phyloP scores from a whole-genome alignment of 1,140 invertebrate genomes.

The Euglossa dilemma region DNA sequence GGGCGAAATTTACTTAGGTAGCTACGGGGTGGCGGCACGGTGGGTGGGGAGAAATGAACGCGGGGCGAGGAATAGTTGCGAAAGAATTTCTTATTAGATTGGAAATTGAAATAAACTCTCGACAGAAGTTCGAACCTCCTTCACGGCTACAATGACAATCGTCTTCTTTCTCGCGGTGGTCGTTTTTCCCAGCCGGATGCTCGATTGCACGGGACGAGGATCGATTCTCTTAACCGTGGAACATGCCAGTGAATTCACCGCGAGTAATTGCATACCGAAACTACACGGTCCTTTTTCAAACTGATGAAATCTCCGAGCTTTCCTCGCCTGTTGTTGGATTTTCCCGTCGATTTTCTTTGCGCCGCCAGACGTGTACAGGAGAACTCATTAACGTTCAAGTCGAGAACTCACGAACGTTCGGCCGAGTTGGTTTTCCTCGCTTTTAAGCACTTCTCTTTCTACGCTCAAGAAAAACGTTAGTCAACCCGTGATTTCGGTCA shows the following conservation, averaged over 20 bases:
- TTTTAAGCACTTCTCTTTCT: neutral
- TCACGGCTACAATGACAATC: constrained; percentile 41
- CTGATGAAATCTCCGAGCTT: neutral
- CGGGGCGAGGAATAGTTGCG: constrained; percentile 71
- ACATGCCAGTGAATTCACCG: neutral
- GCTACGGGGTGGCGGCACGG: neutral
- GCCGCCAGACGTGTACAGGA: neutral
- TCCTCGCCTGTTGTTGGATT: neutral
- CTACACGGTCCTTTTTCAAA: neutral
- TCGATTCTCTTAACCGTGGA: constrained; percentile 29
- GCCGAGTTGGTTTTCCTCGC: neutral
- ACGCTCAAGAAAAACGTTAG: neutral
- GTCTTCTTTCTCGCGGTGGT: neutral
- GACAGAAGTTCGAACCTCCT: constrained; percentile 35
- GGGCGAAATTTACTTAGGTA: constrained; percentile 51
- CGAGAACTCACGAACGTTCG: neutral
- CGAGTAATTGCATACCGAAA: constrained; percentile 44
- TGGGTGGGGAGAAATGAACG: constrained; percentile 1
- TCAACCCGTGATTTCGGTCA: neutral
- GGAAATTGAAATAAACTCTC: constrained; percentile 74
- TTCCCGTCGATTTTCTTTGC: constrained; percentile 3
- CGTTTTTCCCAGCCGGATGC: neutral
- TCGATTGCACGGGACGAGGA: constrained; percentile 23
- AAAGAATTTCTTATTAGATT: constrained; percentile 78
- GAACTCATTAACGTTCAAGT: neutral